Conservation (phyloP, 2,888 invertebrate species). For the Abrostola triplasia region DNA sequence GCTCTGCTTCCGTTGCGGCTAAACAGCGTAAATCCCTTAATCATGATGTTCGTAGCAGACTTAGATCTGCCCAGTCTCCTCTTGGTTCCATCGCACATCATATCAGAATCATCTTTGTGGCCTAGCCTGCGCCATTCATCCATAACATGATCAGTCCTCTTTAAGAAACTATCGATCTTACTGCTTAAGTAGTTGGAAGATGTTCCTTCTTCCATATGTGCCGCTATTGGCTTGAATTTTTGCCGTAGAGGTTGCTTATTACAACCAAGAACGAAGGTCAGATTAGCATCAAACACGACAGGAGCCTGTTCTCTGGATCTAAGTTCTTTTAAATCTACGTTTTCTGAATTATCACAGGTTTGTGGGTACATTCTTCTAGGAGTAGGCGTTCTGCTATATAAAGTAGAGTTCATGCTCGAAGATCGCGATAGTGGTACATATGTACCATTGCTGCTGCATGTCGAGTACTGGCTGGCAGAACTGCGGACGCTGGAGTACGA, state of each 20-base stretch:
- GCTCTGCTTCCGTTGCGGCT: constrained; percentile 87
- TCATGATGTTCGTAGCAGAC: constrained; percentile 94
- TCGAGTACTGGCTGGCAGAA: constrained; percentile 82
- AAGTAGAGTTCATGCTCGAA: constrained; percentile 78
- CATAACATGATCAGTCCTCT: constrained; percentile 95
- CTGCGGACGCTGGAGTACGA: constrained; percentile 79
- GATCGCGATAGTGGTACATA: constrained; percentile 81
- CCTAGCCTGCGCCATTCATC: constrained; percentile 94
- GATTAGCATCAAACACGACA: constrained; percentile 94
- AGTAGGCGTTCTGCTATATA: constrained; percentile 82
- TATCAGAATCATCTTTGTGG: constrained; percentile 86
- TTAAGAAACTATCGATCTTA: constrained; percentile 94
- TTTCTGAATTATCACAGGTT: constrained; percentile 80
- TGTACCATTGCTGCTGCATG: constrained; percentile 84
- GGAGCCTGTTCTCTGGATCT: constrained; percentile 92
- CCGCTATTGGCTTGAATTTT: constrained; percentile 91
- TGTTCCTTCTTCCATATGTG: constrained; percentile 92
- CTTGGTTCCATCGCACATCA: constrained; percentile 74
- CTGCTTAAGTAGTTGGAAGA: constrained; percentile 92
- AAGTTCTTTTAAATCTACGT: constrained; percentile 88
- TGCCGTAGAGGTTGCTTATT: constrained; percentile 91
- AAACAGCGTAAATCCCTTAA: constrained; percentile 93
- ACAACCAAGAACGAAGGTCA: constrained; percentile 93
- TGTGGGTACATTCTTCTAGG: constrained; percentile 92
- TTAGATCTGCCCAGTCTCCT: constrained; percentile 89